Conservation (phyloP, 2,888 invertebrate species). For the Luperina testacea region DNA sequence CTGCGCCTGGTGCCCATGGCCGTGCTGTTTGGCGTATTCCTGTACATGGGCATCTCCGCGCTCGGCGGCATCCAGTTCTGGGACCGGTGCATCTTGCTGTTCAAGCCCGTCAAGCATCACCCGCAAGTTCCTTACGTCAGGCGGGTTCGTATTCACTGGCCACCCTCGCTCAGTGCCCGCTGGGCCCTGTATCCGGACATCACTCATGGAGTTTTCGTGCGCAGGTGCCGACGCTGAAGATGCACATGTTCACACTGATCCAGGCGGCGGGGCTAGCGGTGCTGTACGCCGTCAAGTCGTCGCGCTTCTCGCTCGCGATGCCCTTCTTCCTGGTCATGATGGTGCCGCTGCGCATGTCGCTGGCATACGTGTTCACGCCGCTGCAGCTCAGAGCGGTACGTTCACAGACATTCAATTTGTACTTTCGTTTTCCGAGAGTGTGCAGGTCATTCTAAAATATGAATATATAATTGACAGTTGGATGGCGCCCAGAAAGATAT, state of each 20-base stretch:
- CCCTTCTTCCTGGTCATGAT: constrained; percentile 98
- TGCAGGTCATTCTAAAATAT: constrained; percentile 31
- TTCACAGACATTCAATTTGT: neutral
- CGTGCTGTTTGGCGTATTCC: constrained; percentile 99
- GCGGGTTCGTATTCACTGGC: constrained; percentile 88
- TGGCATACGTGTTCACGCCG: constrained; percentile 93
- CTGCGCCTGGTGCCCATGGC: constrained; percentile 97
- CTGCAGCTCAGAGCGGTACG: constrained; percentile 95
- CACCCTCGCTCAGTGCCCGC: neutral
- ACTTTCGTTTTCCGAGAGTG: neutral
- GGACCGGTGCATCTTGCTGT: constrained; percentile 95
- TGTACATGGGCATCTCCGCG: constrained; percentile 99
- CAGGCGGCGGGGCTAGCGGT: constrained; percentile 94
- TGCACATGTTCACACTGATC: constrained; percentile 97
- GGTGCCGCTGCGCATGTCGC: constrained; percentile 95
- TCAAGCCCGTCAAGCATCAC: constrained; percentile 99
- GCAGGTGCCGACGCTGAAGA: constrained; percentile 96
- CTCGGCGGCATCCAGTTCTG: constrained; percentile 98
- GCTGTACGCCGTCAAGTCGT: constrained; percentile 97
- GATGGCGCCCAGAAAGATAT: constrained; percentile 96
- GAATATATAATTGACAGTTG: constrained; percentile 88
- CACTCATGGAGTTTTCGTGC: neutral
- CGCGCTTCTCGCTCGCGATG: constrained; percentile 96
- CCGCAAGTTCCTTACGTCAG: constrained; percentile 97
- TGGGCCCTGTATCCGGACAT: neutral